Base-by-base conservation (phyloP, 2,797 vertebrate species). In the Anguilla pacifica region DNA sequence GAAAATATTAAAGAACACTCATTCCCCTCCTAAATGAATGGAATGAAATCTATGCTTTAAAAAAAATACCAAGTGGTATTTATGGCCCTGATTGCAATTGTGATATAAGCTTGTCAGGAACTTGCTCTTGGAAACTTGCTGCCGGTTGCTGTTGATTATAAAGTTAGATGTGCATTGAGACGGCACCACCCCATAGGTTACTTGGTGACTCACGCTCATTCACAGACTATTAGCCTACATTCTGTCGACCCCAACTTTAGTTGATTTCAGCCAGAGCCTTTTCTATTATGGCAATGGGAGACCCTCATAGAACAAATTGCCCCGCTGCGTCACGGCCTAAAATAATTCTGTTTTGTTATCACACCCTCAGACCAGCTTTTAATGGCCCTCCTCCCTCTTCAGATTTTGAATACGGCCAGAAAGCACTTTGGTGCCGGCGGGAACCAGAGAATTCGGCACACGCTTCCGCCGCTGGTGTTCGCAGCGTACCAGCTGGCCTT, bases 381-480 rank as follows among this genome's bases (percentile, higher is more conserved):
- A 19, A 28, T 83, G 57, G 15, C 57, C 57, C 57, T 17, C 57
- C 70, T 72, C 67, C 28, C n/a, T 84, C 2, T 10, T 84, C 91
- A 99, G 98, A 99, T 99, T 92, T 96, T 99, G 84, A 99, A 98
- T 93, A 98, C 98, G 0, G 98, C 98, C 77, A 96, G 98, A 91
- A 99, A 99, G 93, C 98, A 99, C 93, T 99, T 99, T 91, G 98
- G 98, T 11, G 98, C 98, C 0, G 98, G 98, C 25, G 98, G 98
- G 86, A 99, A 99, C 95, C 98, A 98, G 6, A 96, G 98, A 87
- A 99, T 99, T 88, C 97, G 97, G 35, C 99, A 97, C 93, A 99
- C 98, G 0, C 94, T 99, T 51, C 98, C 98, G 0, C 98, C 98
- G 0, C 90, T 99, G 93, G 98, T 99, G 43, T 99, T 99, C 51